Conservation (phyloP, 2,888 invertebrate species). For the Ptychoptera contaminata region DNA sequence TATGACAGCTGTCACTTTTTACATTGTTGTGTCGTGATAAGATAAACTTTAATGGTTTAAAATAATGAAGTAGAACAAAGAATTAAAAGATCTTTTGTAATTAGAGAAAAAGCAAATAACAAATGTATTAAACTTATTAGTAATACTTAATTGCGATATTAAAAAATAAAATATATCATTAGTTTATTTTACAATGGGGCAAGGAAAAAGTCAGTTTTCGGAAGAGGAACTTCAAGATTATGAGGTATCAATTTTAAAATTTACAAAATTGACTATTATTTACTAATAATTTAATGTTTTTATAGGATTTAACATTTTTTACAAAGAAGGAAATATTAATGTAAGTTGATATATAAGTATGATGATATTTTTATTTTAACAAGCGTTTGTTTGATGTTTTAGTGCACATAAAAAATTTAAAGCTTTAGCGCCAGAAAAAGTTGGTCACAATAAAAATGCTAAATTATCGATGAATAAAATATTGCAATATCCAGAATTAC, state of each 20-base stretch:
- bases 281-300: constrained; percentile 16
- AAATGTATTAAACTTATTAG: too few relatives aligned
- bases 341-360: constrained; percentile 39
- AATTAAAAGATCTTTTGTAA: too few relatives aligned
- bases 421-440: constrained; percentile 75
- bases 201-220: constrained; percentile 67
- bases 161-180: too few relatives aligned
- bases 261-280: too few relatives aligned
- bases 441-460: constrained; percentile 75
- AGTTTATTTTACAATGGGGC: constrained; percentile 43
- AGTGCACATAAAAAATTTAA: constrained; percentile 86
- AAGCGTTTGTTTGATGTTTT: constrained; percentile 17
- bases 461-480: constrained; percentile 73
- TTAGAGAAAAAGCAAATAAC: too few relatives aligned
- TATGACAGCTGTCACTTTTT: too few relatives aligned
- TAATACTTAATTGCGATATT: too few relatives aligned
- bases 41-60: too few relatives aligned
- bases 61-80: too few relatives aligned
- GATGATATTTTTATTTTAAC: background rate
- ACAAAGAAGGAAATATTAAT: constrained; percentile 82
- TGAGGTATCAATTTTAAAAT: too few relatives aligned
- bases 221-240: constrained; percentile 84
- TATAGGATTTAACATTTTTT: constrained; percentile 83
- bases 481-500: constrained; percentile 70
- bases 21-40: too few relatives aligned